Conservation (phyloP, 2,797 vertebrate genomes). For the Takifugu ocellatus region DNA sequence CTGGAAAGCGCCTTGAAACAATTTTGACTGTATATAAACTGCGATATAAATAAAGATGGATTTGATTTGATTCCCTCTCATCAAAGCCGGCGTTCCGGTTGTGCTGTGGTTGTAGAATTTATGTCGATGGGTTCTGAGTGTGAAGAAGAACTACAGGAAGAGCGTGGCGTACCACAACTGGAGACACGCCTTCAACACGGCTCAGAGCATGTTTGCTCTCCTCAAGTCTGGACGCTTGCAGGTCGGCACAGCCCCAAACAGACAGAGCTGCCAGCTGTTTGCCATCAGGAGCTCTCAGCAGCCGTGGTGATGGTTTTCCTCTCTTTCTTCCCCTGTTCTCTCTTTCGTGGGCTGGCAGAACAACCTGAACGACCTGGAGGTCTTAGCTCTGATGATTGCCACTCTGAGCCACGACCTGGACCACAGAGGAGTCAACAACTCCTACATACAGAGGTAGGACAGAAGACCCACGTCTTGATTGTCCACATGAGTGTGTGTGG, state of each 20-base stretch:
- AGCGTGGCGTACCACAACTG: conserved; percentile 96
- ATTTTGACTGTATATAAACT: too few relatives aligned
- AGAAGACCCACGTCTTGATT: background rate
- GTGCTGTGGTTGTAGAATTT: conserved; percentile 75
- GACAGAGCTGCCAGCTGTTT: too few relatives aligned
- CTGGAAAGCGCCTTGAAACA: too few relatives aligned
- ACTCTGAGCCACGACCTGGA: conserved; percentile 94
- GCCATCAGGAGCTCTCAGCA: too few relatives aligned
- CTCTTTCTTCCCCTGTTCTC: background rate
- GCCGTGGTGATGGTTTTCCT: background rate
- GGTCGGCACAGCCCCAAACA: conserved; percentile 65
- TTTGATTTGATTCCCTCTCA: too few relatives aligned
- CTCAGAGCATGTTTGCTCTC: conserved; percentile 95
- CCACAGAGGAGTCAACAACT: conserved; percentile 98
- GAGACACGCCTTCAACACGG: conserved; percentile 96
- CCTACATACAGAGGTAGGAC: conserved; percentile 90
- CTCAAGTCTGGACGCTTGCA: conserved; percentile 91
- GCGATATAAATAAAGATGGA: too few relatives aligned
- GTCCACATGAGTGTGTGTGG: conserved; percentile 3
- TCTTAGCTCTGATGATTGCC: conserved; percentile 90
- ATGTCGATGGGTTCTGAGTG: conserved; percentile 94
- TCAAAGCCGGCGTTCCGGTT: too few relatives aligned
- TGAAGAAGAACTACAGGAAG: conserved; percentile 98
- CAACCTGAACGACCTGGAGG: conserved; percentile 86
- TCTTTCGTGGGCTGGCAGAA: conserved; percentile 63